Percentiles rank a stretch among this genome's conserved stretches.
phyloP scores from a whole-genome alignment of 2,113 vertebrate species.

The Corydoras sp. region DNA sequence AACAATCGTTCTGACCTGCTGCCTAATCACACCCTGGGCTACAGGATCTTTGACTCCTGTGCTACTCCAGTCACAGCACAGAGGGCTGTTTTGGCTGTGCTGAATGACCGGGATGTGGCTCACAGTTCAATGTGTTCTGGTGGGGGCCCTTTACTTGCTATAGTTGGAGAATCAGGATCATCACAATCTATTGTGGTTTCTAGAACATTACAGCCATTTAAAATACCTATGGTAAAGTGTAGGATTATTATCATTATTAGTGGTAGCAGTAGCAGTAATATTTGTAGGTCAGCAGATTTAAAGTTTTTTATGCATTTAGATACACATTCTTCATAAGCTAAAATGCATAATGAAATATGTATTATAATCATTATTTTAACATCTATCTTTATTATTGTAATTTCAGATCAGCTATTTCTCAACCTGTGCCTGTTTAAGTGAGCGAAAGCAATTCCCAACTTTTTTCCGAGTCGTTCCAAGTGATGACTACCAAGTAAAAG shows the following conservation, averaged over 20 bases:
- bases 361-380: neutral
- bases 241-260: too few species aligned
- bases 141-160: slow-evolving; percentile 52
- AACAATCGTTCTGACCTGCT: slow-evolving; percentile 57
- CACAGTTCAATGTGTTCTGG: slow-evolving; percentile 45
- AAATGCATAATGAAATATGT: too few species aligned
- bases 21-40: slow-evolving; percentile 60
- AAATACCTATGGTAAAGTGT: slow-evolving; percentile 63
- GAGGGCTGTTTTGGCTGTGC: slow-evolving; percentile 56
- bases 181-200: slow-evolving; percentile 67
- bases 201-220: slow-evolving; percentile 61
- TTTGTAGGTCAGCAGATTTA: too few species aligned
- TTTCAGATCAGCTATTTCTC: slow-evolving; percentile 65
- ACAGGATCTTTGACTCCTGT: slow-evolving; percentile 70
- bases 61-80: slow-evolving; percentile 61
- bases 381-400: neutral
- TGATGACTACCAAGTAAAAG: slow-evolving; percentile 65
- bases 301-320: too few species aligned
- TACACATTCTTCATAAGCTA: too few species aligned
- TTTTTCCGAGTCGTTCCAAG: slow-evolving; percentile 69
- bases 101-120: slow-evolving; percentile 53
- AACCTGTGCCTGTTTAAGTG: slow-evolving; percentile 62
- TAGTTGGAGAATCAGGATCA: slow-evolving; percentile 67
- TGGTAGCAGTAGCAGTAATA: too few species aligned
- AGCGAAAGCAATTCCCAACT: slow-evolving; percentile 60